Percentiles rank a stretch among this genome's conserved stretches.
Conservation (phyloP, 2,797 vertebrate genomes). For the Sebastes goodei region DNA sequence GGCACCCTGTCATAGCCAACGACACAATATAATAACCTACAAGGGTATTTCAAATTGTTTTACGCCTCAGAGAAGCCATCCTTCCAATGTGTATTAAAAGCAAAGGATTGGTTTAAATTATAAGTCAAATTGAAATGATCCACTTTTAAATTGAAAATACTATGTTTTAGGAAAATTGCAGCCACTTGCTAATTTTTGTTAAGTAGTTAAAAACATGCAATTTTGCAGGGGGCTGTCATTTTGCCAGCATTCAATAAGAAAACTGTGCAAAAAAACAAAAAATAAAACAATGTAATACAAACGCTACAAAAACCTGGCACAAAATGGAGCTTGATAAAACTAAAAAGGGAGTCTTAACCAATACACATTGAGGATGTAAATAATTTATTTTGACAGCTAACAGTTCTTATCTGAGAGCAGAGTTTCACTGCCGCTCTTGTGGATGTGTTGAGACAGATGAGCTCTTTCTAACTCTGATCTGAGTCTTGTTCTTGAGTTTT, state of each 20-base stretch:
- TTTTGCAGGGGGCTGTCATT: neutral
- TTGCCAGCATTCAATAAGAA: neutral
- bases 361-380: neutral
- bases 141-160: neutral
- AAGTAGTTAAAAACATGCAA: neutral
- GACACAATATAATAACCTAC: neutral
- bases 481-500: constrained; percentile 18
- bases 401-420: neutral
- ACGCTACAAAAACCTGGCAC: neutral
- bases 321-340: neutral
- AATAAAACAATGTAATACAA: too few species aligned
- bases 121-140: neutral
- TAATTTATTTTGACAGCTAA: constrained; percentile 10
- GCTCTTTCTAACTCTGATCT: constrained; percentile 7
- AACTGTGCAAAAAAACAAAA: neutral
- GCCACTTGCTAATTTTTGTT: neutral
- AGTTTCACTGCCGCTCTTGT: neutral
- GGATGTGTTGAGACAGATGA: constrained; percentile 13
- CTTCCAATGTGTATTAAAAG: neutral
- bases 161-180: neutral
- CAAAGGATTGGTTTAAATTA: neutral
- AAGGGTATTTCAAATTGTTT: neutral
- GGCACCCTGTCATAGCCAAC: neutral
- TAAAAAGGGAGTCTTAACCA: neutral
- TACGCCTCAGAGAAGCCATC: neutral